Percentiles rank a stretch among this genome's conserved stretches.
These are phyloP conservation scores for Phyllostomus hastatus DNA, from an alignment of 2,113 vertebrate species.

Conservation along the genomic window DNA sequence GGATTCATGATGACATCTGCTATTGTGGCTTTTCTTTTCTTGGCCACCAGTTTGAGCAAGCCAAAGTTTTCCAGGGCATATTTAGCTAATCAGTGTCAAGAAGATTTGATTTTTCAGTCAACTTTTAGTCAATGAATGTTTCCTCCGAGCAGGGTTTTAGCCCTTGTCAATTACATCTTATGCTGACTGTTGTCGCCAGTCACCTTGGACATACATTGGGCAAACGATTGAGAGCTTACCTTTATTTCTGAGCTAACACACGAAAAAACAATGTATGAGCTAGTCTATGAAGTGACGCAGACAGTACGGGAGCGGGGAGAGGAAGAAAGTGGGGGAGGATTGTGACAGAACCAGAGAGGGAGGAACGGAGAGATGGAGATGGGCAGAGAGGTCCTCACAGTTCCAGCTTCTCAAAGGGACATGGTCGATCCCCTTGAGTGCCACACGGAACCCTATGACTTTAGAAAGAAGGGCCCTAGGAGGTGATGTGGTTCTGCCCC, in stretches of 20 bases:
- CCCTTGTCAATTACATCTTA: neutral
- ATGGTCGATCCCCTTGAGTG: neutral
- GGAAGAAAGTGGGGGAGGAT: neutral
- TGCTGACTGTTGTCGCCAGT: neutral
- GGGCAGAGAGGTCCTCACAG: neutral
- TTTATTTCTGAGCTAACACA: constrained; percentile 25
- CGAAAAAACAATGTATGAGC: neutral
- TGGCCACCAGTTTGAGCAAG: neutral
- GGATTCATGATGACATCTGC: neutral
- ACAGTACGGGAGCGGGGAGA: neutral
- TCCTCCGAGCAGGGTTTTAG: neutral
- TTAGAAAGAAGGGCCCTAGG: neutral
- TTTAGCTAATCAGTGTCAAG: constrained; percentile 3
- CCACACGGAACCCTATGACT: neutral
- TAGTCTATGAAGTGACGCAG: neutral
- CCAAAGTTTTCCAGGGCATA: neutral
- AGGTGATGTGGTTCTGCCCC: neutral
- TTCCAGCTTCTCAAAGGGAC: neutral
- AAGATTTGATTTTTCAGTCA: neutral
- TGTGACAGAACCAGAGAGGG: neutral
- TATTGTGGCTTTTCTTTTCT: neutral
- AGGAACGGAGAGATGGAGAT: neutral
- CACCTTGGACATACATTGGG: neutral
- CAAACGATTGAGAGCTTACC: neutral
- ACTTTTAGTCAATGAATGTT: constrained; percentile 28